Base-by-base conservation (phyloP, 2,888 invertebrate species). In the Papilio gigon region DNA sequence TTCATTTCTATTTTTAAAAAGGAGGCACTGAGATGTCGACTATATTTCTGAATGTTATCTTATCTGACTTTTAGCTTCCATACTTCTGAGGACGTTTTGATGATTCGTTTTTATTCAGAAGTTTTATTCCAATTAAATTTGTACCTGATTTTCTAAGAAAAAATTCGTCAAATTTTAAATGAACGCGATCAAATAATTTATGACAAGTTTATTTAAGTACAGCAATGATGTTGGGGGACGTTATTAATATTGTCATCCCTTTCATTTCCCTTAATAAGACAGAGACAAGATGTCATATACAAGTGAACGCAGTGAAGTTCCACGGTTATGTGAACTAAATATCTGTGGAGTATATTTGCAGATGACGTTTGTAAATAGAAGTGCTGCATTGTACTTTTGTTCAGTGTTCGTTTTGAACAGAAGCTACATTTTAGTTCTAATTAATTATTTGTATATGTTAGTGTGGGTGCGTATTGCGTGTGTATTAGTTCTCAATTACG, bases 121-220 rank as follows among this genome's bases (percentile, higher is more conserved):
- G 30, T 50, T 27, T 50, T 27, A n/a, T 50, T 50, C 27, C n/a
- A 53, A n/a, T 27, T 53, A n/a, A 27, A n/a, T n/a, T 53, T 53
- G 12, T 14, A 5, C 4, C 0, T n/a, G n/a, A 30, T 30, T 53
- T 53, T n/a, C n/a, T 8, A 17, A 42, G 2, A 40, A 40, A 42
- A 42, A 42, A 42, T 5, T 8, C 6, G 17, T 17, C 17, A 17
- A 42, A 42, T 6, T 6, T n/a, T 27, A 12, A 37, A 37, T 30
- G 5, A 17, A 56, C 3, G 5, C 6, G 27, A 8, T 27, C 4
- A 14, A 27, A 27, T 11, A 53, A 53, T 27, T 53, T 47, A n/a
- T 25, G 14, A 12, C 27, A n/a, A 27, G 27, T 5, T 47, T 25
- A 25, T 47, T 22, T 22, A n/a, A n/a, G n/a, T n/a, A n/a, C n/a